A percentile compares a stretch with the other conserved stretches of the same genome.
These are phyloP conservation scores for Camponotus vicinus DNA, from an alignment of 1,140 invertebrate species.

Conservation along the genomic window DNA sequence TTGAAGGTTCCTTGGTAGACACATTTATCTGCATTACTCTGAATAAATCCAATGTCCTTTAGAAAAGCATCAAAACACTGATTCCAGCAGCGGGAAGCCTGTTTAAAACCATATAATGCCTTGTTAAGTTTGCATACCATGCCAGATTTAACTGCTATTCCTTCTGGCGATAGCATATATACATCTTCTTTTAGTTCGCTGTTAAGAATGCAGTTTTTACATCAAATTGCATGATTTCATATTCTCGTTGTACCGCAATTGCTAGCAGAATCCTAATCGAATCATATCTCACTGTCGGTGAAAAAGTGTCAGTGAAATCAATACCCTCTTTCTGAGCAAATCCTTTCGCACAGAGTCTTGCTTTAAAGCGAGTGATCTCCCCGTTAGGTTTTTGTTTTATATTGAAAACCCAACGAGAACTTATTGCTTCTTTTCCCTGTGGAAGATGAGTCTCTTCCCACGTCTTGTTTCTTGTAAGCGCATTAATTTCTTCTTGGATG, in stretches of 20 bases:
- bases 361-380: not conserved
- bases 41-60: conserved; percentile 51
- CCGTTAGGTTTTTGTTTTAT: not conserved
- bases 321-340: not conserved
- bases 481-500: not conserved
- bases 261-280: not conserved
- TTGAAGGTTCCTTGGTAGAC: conserved; percentile 55
- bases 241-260: not conserved
- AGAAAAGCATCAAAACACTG: conserved; percentile 69
- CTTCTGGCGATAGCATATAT: not conserved
- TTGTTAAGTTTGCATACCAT: not conserved
- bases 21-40: conserved; percentile 56
- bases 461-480: not conserved
- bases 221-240: not conserved
- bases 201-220: not conserved
- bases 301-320: not conserved
- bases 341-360: not conserved
- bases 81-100: conserved; percentile 76
- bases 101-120: not conserved
- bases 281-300: not conserved
- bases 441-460: not conserved
- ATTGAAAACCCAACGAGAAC: not conserved
- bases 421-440: not conserved
- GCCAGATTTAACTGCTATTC: not conserved
- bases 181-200: not conserved